Evolutionary conservation across 2,797 vertebrate genomes (phyloP).

Genomic region (Oryzias sinensis): DNA sequence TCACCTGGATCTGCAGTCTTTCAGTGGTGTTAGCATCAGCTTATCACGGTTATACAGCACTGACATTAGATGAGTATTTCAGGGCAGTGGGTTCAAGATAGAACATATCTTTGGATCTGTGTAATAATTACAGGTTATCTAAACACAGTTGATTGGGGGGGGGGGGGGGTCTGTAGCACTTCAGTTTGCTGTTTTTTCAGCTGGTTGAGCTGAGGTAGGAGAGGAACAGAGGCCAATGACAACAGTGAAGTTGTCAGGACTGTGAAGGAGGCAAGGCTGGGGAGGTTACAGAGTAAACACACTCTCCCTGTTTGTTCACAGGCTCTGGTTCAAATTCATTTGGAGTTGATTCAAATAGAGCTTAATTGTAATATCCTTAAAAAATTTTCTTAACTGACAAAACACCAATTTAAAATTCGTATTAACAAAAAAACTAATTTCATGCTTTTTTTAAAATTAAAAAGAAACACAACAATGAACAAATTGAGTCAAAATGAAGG

Average conservation of each 20-base stretch:
- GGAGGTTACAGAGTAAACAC: slow-evolving; percentile 39
- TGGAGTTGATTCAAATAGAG: background rate
- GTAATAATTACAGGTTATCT: slow-evolving; percentile 38
- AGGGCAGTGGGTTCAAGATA: slow-evolving; percentile 15
- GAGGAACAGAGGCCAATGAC: slow-evolving; percentile 52
- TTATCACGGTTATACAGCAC: background rate
- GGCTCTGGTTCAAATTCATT: slow-evolving; percentile 4
- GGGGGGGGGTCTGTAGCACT: slow-evolving; percentile 34
- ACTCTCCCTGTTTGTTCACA: slow-evolving; percentile 38
- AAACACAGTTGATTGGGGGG: slow-evolving; percentile 25
- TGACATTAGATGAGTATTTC: slow-evolving; percentile 11
- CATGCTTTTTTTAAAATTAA: too few relatives aligned
- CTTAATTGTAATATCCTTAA: background rate
- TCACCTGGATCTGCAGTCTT: slow-evolving; percentile 8
- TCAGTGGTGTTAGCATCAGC: slow-evolving; percentile 3
- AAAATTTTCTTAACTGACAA: too few relatives aligned
- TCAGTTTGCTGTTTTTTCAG: slow-evolving; percentile 62
- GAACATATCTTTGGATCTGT: slow-evolving; percentile 15
- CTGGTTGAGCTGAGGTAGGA: slow-evolving; percentile 44
- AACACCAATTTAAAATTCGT: too few relatives aligned
- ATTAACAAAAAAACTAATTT: too few relatives aligned
- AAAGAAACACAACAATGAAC: too few relatives aligned
- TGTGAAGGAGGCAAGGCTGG: slow-evolving; percentile 56
- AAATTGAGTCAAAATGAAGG: too few relatives aligned
- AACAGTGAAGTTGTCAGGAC: slow-evolving; percentile 55